Evolutionary conservation across 2,888 invertebrate genomes (phyloP).

Genomic region (Temnothorax rugatulus): DNA sequence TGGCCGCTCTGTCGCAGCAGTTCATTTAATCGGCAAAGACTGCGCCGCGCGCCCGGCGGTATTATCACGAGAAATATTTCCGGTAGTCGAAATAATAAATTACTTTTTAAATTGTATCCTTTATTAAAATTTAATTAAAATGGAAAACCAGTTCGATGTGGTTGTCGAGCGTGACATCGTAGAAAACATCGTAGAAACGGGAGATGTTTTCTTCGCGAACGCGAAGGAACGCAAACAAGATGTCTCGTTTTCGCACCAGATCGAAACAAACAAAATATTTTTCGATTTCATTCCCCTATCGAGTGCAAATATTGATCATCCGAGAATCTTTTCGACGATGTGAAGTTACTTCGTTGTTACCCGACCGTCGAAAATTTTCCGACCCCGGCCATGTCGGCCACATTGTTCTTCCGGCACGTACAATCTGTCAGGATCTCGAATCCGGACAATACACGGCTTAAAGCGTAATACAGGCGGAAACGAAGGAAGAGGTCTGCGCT

Average conservation of each 20-base stretch:
- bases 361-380: slow-evolving; percentile 31
- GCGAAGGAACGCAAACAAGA: slow-evolving; percentile 24
- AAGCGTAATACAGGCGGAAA: slow-evolving; percentile 6
- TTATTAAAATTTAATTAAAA: slow-evolving; percentile 13
- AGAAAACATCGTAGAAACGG: slow-evolving; percentile 1
- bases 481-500: slow-evolving; percentile 10
- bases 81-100: neutral
- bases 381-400: slow-evolving; percentile 8
- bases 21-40: slow-evolving; percentile 67
- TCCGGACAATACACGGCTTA: neutral
- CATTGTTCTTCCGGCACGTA: slow-evolving; percentile 50
- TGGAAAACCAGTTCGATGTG: neutral
- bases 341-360: slow-evolving; percentile 57
- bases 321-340: neutral
- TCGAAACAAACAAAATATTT: slow-evolving; percentile 23
- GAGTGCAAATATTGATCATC: slow-evolving; percentile 19
- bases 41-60: slow-evolving; percentile 15
- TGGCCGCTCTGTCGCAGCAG: slow-evolving; percentile 15
- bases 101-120: neutral
- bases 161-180: neutral
- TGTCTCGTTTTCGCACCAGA: neutral
- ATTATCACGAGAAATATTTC: slow-evolving; percentile 47
- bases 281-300: slow-evolving; percentile 8
- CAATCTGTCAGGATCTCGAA: slow-evolving; percentile 38
- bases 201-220: neutral